These are phyloP conservation scores for Harpagoxenus sublaevis DNA, from an alignment of 2,888 invertebrate genomes.

Conservation along the genomic window DNA sequence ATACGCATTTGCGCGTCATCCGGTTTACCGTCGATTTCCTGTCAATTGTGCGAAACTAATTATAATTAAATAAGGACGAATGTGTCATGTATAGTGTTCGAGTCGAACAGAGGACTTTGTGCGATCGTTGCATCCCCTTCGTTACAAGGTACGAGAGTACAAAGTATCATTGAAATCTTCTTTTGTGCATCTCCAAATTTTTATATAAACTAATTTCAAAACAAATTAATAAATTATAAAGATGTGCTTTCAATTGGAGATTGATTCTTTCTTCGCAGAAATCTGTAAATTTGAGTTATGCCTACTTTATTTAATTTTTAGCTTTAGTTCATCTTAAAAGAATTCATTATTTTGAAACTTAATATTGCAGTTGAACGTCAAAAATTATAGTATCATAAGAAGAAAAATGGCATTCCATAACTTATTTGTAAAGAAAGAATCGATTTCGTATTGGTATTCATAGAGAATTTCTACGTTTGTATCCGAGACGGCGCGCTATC, in stretches of 20 bases:
- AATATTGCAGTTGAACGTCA: neutral
- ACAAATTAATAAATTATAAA: neutral
- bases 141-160: neutral
- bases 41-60: neutral
- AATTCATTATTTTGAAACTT: neutral
- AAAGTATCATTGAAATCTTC: neutral
- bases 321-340: neutral
- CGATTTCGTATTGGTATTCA: neutral
- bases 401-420: neutral
- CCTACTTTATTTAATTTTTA: neutral
- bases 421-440: neutral
- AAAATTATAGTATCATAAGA: neutral
- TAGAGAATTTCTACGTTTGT: neutral
- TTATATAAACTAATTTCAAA: neutral
- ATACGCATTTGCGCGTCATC: neutral
- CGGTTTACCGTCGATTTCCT: neutral
- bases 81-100: neutral
- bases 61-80: neutral
- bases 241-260: neutral
- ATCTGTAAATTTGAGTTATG: neutral
- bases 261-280: neutral
- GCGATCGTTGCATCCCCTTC: neutral
- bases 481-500: neutral
- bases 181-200: neutral
- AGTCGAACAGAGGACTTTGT: neutral